Base-by-base conservation (phyloP, 2,797 vertebrate genomes). In the Rhadinocentrus ornatus region DNA sequence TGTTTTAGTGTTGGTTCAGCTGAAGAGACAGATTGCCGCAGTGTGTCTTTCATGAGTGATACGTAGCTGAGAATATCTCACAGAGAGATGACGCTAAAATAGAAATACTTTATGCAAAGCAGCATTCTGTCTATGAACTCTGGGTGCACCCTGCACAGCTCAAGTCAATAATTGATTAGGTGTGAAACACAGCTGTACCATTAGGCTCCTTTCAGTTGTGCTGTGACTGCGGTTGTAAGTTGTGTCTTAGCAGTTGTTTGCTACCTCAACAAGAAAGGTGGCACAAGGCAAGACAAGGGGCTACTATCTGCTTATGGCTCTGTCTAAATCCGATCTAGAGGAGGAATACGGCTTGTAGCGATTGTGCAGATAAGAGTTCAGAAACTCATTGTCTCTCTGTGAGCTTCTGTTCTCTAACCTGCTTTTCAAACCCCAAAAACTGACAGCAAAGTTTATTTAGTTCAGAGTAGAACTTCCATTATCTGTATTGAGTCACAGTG, bases 161-260 rank as follows among this genome's bases (percentile, higher is more conserved):
- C 35, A 57, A 69, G 78, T 91, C 87, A 91, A 92, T 91, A 87
- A 91, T 88, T 87, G 82, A 91, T 89, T 61, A 20, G 66, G 20
- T 72, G 62, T 78, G 73, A 80, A 83, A 70, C 75, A 50, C 56
- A 18, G 31, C 53, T 67, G 73, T 22, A 32, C 65, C 26, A 1
- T 59, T 22, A 53, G 53, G 73, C 31, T 69, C 41, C 55, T 56
- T 61, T 46, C 48, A 27, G 46, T 66, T 55, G 39, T 35, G 34
- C 66, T 61, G 75, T 73, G 83, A 81, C 85, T 68, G 73, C 35
- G 39, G 58, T 65, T 73, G 24, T 20, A 77, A 39, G 60, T 73
- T 66, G 54, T 48, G 66, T 73, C 34, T 70, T 44, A 66, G 62
- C 3, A 39, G 24, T 63, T 63, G 58, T 75, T 68, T 55, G 60